Evolutionary conservation across 2,797 vertebrate species (phyloP).

Genomic region (Scomberomorus guttatus): DNA sequence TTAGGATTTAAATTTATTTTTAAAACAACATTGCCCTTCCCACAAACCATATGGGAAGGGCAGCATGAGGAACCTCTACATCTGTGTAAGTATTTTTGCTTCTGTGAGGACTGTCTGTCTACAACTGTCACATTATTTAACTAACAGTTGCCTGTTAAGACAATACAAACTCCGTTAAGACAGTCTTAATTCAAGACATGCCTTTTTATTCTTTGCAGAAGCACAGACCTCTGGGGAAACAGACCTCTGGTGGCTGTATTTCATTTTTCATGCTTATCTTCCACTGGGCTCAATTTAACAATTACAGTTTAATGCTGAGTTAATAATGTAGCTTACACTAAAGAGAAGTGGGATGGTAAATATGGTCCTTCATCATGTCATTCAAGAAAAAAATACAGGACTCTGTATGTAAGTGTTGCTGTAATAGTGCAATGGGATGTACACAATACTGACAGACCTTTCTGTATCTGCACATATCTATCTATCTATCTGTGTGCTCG

Average conservation of each 20-base stretch:
- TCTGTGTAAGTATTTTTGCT: no score
- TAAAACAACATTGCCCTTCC: no score
- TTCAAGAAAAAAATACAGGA: neutral
- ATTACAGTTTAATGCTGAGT: conserved; percentile 21
- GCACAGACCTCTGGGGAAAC: neutral
- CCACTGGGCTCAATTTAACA: neutral
- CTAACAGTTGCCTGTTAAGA: no score
- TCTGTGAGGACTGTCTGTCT: no score
- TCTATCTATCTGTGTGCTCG: neutral
- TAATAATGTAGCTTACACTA: conserved; percentile 1
- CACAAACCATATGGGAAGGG: no score
- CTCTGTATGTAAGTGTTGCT: neutral
- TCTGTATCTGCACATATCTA: neutral
- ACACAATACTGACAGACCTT: neutral
- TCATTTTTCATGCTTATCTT: conserved; percentile 24
- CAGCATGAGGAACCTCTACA: no score
- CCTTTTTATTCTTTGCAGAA: conserved; percentile 5
- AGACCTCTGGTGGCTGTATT: conserved; percentile 3
- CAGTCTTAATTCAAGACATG: neutral
- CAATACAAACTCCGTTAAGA: neutral
- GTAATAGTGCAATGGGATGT: neutral
- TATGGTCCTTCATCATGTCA: neutral
- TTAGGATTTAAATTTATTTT: no score
- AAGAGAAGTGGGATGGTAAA: neutral
- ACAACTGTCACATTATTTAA: no score